Percentiles rank a stretch among this genome's conserved stretches.
Evolutionary conservation across 2,113 vertebrate genomes (phyloP).

Genomic region (Ictalurus furcatus): DNA sequence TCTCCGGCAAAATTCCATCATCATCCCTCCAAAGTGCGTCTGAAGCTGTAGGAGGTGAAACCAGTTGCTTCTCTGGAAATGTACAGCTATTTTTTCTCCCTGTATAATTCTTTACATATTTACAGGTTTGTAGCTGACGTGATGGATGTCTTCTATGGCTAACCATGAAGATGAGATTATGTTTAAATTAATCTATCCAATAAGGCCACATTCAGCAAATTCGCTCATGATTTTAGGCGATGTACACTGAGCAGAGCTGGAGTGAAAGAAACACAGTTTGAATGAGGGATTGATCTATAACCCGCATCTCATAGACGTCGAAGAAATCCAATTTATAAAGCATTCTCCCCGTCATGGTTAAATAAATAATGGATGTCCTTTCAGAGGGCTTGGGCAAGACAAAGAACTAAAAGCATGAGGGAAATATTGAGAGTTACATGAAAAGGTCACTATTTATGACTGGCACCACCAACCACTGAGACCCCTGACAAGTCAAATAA

Average conservation of each 20-base stretch:
- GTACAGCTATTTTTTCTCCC: background rate
- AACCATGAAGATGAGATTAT: background rate
- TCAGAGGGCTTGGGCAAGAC: constrained; percentile 46
- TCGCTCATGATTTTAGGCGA: background rate
- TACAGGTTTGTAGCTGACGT: background rate
- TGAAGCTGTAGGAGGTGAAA: background rate
- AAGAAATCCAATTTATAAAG: constrained; percentile 54
- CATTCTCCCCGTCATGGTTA: constrained; percentile 46
- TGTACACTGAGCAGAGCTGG: background rate
- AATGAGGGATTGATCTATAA: constrained; percentile 47
- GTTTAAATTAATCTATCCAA: background rate
- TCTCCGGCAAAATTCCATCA: background rate
- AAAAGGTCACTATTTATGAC: constrained; percentile 53
- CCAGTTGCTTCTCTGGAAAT: background rate
- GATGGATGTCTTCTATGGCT: background rate
- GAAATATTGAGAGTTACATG: constrained; percentile 51
- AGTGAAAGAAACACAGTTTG: constrained; percentile 31
- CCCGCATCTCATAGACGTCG: constrained; percentile 20
- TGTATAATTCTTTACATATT: background rate
- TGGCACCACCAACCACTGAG: constrained; percentile 44
- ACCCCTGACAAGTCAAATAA: constrained; percentile 27
- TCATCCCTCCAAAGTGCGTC: background rate
- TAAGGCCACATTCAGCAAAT: constrained; percentile 10
- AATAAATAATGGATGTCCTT: constrained; percentile 55
- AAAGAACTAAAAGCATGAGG: constrained; percentile 51